Base-by-base conservation (phyloP, 2,888 invertebrate species). In the Drosophila algonquin region DNA sequence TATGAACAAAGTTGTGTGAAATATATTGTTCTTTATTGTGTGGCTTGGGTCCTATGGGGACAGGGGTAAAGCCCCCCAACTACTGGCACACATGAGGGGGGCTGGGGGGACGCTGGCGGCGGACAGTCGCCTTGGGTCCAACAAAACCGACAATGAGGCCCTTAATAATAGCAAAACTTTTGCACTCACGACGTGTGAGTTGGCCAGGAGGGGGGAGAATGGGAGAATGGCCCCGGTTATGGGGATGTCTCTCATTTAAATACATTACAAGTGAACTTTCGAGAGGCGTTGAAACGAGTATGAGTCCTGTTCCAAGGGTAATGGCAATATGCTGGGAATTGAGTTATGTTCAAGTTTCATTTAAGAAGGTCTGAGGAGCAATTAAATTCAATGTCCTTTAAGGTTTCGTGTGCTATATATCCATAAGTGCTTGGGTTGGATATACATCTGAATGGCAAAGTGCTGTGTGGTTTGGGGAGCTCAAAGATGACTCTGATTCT, bases 121-220 rank as follows among this genome's bases (percentile, higher is more conserved):
- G 63, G 71, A 57, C 63, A 75, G 82, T 82, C 83, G 73, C 75
- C 67, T 45, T 48, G 87, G 85, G 87, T 76, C 85, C 81, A 81
- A 89, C 88, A 87, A 85, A 82, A 82, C 77, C 83, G 75, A 72
- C 86, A 87, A 87, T 79, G 81, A 75, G 83, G 75, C 77, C 83
- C 79, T 87, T 87, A 87, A 89, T 89, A 86, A 86, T 87, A 80
- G 86, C 76, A 75, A 82, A 87, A 87, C 69, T 86, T 87, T 87
- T 61, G 88, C 80, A 83, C 82, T 87, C 82, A 87, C 81, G 65
- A 70, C 65, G 56, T 80, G 76, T 69, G 57, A 51, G 69, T 56
- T 56, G 35, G 69, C 57, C 40, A 14, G 40, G 6, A 18, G 18
- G 21, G 21, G 2, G 21, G 21, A 3, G 21, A 21, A 21, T 21